These are phyloP conservation scores for Orbicella faveolata DNA, from an alignment of 64 coral and sea anemone species.

Conservation along the genomic window DNA sequence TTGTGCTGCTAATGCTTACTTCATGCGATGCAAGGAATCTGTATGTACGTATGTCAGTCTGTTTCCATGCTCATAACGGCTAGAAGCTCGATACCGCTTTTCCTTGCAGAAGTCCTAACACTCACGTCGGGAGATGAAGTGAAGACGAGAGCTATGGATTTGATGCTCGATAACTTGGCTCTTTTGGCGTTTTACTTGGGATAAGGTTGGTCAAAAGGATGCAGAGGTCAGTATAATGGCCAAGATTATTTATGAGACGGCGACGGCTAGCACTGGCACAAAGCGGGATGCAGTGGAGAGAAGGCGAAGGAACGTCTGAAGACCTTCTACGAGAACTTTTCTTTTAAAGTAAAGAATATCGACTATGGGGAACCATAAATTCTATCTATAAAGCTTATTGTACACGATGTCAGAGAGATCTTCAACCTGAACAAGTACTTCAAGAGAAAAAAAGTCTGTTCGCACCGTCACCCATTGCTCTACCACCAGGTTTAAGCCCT, in stretches of 20 bases:
- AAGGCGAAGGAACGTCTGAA: conserved; percentile 26
- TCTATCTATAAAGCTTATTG: conserved; percentile 23
- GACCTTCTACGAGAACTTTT: conserved; percentile 42
- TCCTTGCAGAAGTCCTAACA: not conserved
- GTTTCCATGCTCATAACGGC: no score
- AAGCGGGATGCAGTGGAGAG: conserved; percentile 31
- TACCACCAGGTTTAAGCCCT: conserved; percentile 37
- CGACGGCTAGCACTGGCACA: conserved; percentile 51
- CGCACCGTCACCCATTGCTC: conserved; percentile 69
- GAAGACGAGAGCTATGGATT: conserved; percentile 59
- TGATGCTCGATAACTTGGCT: not conserved
- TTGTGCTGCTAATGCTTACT: no score
- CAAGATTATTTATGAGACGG: conserved; percentile 51
- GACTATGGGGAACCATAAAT: conserved; percentile 37
- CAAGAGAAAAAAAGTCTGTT: conserved; percentile 32
- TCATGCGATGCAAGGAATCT: no score
- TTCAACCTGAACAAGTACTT: not conserved
- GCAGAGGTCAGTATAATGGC: conserved; percentile 12
- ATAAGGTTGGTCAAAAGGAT: conserved; percentile 50
- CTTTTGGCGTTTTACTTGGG: conserved; percentile 37
- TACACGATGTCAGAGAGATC: conserved; percentile 41
- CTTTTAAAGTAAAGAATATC: conserved; percentile 49
- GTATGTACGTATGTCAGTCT: no score
- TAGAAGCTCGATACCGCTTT: no score
- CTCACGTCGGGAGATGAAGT: conserved; percentile 19